phyloP scores from a whole-genome alignment of 2,797 vertebrate genomes.

The Sebastes hubbsi region DNA sequence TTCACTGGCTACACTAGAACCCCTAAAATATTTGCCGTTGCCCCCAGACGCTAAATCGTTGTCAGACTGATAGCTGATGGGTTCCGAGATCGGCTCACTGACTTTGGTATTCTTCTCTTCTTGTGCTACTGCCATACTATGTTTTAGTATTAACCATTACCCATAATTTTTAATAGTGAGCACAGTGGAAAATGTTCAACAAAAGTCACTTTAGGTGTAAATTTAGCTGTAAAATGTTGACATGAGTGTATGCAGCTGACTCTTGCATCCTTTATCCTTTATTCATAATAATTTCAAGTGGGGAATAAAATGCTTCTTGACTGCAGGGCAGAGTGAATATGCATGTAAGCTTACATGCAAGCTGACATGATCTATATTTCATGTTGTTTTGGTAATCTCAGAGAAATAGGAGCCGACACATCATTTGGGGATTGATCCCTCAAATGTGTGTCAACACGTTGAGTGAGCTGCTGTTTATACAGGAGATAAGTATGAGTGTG shows the following conservation, averaged over 20 bases:
- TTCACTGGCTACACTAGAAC: no score
- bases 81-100: not conserved
- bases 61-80: no score
- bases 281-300: not conserved
- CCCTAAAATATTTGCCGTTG: no score
- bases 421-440: conserved; percentile 13
- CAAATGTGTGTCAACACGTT: conserved; percentile 29
- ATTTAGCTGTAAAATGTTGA: not conserved
- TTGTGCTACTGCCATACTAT: no score
- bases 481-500: conserved; percentile 12
- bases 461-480: not conserved
- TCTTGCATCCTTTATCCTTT: not conserved
- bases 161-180: not conserved
- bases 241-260: not conserved
- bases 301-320: not conserved
- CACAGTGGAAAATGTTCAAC: not conserved
- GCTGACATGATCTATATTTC: not conserved
- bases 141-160: not conserved
- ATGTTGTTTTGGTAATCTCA: conserved; percentile 8
- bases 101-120: not conserved
- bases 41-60: no score
- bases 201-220: not conserved
- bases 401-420: not conserved
- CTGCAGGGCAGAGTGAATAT: not conserved
- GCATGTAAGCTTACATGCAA: not conserved